Evolutionary conservation across 2,888 invertebrate genomes (phyloP), one percentile per base, ranked within the genome.

Genomic region (Ichneumoninae sp.): DNA sequence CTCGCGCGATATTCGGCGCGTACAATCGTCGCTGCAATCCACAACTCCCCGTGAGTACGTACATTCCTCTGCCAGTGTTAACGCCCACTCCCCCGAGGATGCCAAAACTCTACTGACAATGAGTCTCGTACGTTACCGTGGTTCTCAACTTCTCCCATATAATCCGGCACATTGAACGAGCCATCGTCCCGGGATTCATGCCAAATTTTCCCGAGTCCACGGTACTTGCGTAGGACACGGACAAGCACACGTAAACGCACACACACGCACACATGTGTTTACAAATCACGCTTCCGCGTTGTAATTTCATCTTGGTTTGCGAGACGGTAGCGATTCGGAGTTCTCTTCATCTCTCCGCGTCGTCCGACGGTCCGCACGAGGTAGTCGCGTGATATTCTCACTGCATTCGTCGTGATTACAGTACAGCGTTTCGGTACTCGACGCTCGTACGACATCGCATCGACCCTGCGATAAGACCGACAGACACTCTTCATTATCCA

Each of bases 71-170:
- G 83, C 77, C 85, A 84, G 87, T 81, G 75, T 83, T 33, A 81
- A 89, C 90, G 89, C 90, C 91, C 89, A 89, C 90, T 86, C 87
- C 85, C 74, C 78, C 52, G 75, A 88, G 89, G 88, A 88, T 89
- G 91, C 91, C 91, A 89, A 91, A 90, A 90, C 87, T 89, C 87
- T 50, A 79, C 89, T 87, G 89, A 90, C 91, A 91, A 91, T 91
- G 91, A 91, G 89, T 85, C 88, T 82, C 86, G 83, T 75, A 52
- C 70, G 70, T 83, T 85, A 54, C 87, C 87, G 86, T 54, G 89
- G 87, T 85, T 89, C 91, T 91, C 91, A 88, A 87, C 83, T 81
- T 71, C 33, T 44, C 47, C 33, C 22, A 65, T 50, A 50, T 33
- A 63, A 74, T 65, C 19, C 44, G 52, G 3, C 44, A 68, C 30